Base-by-base conservation (phyloP, 30 jellyfish, hydroid and myxozoan genomes). In the Pelagia noctiluca region DNA sequence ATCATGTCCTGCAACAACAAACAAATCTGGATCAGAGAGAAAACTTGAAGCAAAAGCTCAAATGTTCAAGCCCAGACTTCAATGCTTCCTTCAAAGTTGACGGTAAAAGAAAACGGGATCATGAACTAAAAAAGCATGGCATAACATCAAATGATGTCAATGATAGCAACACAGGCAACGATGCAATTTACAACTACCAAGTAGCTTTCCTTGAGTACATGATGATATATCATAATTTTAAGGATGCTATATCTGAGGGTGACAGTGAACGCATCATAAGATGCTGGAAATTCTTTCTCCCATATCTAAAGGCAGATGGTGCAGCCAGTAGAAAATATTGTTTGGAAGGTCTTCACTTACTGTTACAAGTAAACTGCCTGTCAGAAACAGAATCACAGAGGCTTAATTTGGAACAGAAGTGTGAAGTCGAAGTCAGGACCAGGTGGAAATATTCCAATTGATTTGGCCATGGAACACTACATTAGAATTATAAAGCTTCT, bases 391-490 rank as follows among this genome's bases (percentile, higher is more conserved):
- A 54, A 21, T 53, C 89, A 25, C 81, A 35, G 10, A 22, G 3
- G 47, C 25, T 62, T 69, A n/a, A 48, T 72, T 64, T 72, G 94
- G 94, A 83, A 83, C 47, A 31, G 94, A 7, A 18, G 37, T 35
- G 31, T 33, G 2, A 83, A 83, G 38, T 11, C 5, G n/a, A 35
- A 53, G 33, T 4, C 31, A 18, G 92, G 92, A 11, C 64, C 23
- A 24, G 89, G 87, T 66, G 92, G 82, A 4, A 69, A 83, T 49
- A 83, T 69, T 35, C 82, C 89, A 24, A 37, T 69, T 33, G 83
- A 83, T 35, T 32, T 70, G 12, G 76, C 66, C 1, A 48, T 52
- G 30, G 94, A 83, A 47, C 94, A 83, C 28, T 53, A 31, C 63
- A 50, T 16, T 31, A 36, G 74, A 3, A 12, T 82, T 34, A 37